These are phyloP conservation scores for Scaptomyza graminum DNA, from an alignment of 1,140 invertebrate species.

Conservation along the genomic window DNA sequence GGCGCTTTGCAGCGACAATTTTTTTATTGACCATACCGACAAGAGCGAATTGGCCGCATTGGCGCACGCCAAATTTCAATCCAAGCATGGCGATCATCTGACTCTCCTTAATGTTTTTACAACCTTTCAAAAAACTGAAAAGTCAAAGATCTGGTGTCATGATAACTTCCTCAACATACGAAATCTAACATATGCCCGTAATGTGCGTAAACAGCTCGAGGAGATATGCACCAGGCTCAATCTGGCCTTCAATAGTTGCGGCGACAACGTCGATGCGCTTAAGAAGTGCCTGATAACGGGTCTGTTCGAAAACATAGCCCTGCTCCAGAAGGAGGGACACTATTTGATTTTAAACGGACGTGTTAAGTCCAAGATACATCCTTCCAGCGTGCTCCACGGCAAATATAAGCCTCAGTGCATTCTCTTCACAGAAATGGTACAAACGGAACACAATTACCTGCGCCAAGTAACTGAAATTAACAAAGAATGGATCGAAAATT, in stretches of 20 bases:
- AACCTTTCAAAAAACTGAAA: slow-evolving; percentile 89
- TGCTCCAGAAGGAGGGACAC: slow-evolving; percentile 90
- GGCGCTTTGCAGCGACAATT: slow-evolving; percentile 86
- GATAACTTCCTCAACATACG: slow-evolving; percentile 95
- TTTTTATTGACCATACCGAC: slow-evolving; percentile 85
- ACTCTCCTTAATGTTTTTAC: slow-evolving; percentile 95
- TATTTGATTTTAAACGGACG: slow-evolving; percentile 88
- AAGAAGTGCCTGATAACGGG: slow-evolving; percentile 92
- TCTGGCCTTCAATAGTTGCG: slow-evolving; percentile 90
- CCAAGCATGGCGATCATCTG: slow-evolving; percentile 95
- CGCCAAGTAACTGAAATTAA: slow-evolving; percentile 89
- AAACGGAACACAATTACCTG: slow-evolving; percentile 93
- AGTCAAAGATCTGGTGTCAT: slow-evolving; percentile 94
- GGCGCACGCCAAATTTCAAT: slow-evolving; percentile 92
- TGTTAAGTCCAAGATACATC: slow-evolving; percentile 74
- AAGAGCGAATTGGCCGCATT: slow-evolving; percentile 88
- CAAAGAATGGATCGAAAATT: slow-evolving; percentile 89
- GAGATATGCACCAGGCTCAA: slow-evolving; percentile 90
- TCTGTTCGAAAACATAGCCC: slow-evolving; percentile 95
- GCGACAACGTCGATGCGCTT: slow-evolving; percentile 88
- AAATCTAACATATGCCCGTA: slow-evolving; percentile 92
- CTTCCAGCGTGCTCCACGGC: slow-evolving; percentile 79
- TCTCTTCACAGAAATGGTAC: slow-evolving; percentile 95
- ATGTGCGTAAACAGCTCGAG: slow-evolving; percentile 92
- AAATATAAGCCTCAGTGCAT: slow-evolving; percentile 90